phyloP scores from a whole-genome alignment of 2,797 vertebrate species.

The Amniataba percoides region DNA sequence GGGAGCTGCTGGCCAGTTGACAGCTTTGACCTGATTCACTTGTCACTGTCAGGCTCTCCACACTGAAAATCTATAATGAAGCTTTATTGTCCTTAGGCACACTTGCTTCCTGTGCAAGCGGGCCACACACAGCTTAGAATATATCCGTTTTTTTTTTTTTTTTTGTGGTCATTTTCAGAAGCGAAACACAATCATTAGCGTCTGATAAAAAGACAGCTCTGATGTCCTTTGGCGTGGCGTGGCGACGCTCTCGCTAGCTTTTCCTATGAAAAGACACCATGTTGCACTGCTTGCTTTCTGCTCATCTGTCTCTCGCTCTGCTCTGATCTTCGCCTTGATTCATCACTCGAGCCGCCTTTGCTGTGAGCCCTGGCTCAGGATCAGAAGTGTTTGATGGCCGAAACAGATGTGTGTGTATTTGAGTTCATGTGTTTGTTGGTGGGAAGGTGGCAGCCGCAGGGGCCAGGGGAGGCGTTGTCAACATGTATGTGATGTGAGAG shows the following conservation, averaged over 20 bases:
- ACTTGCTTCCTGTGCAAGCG: neutral
- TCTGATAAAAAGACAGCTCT: constrained; percentile 24
- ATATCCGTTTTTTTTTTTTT: neutral
- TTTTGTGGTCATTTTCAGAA: constrained; percentile 23
- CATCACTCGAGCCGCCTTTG: constrained; percentile 63
- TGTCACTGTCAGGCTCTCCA: constrained; percentile 41
- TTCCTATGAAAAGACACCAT: constrained; percentile 41
- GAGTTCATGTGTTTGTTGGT: constrained; percentile 32
- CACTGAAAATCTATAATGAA: constrained; percentile 35
- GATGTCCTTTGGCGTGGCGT: constrained; percentile 10
- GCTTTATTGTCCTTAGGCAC: constrained; percentile 33
- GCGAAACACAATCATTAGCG: constrained; percentile 33
- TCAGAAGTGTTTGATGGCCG: constrained; percentile 64
- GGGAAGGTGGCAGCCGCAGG: constrained; percentile 29
- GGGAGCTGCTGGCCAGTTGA: constrained; percentile 39
- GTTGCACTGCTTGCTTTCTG: constrained; percentile 50
- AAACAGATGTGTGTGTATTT: constrained; percentile 49
- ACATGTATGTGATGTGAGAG: constrained; percentile 35
- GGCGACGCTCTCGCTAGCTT: constrained; percentile 39
- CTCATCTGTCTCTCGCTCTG: constrained; percentile 45
- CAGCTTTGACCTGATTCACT: constrained; percentile 43
- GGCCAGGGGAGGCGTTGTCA: constrained; percentile 35
- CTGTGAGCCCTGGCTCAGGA: constrained; percentile 64
- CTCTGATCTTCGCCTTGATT: constrained; percentile 72
- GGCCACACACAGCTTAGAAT: neutral